Evolutionary conservation across 1,140 invertebrate species (phyloP).

Genomic region (Brachionus plicatilis): DNA sequence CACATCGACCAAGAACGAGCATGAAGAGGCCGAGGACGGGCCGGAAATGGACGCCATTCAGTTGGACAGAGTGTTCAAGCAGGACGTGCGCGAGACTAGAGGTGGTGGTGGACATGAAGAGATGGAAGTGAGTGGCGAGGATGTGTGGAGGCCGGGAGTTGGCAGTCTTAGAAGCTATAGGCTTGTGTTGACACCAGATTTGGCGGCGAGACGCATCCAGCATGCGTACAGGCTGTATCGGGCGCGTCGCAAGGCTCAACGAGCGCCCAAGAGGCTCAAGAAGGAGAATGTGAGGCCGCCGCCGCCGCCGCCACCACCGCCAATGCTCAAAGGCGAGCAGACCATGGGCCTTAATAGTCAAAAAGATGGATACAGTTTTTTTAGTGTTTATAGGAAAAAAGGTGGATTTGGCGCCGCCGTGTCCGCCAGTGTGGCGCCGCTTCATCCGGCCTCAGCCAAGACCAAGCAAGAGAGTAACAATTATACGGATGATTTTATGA

Average conservation of each 20-base stretch:
- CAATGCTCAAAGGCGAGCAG: background rate
- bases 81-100: background rate
- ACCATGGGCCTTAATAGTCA: background rate
- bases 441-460: background rate
- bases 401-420: background rate
- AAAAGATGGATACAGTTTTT: background rate
- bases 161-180: background rate
- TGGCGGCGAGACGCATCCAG: conserved; percentile 15
- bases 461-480: background rate
- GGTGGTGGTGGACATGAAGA: background rate
- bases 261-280: background rate
- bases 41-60: background rate
- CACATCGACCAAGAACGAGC: conserved; percentile 1
- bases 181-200: background rate
- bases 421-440: background rate
- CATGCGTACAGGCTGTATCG: background rate
- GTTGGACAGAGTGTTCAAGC: conserved; percentile 22
- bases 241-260: background rate
- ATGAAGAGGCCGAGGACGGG: background rate
- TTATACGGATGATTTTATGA: conserved; percentile 25
- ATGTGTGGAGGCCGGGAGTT: background rate
- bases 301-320: too few species aligned
- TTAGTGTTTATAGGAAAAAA: conserved; percentile 8
- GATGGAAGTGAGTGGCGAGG: background rate
- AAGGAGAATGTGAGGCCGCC: background rate